Conservation (phyloP, 2,888 invertebrate genomes). For the Tuta absoluta region DNA sequence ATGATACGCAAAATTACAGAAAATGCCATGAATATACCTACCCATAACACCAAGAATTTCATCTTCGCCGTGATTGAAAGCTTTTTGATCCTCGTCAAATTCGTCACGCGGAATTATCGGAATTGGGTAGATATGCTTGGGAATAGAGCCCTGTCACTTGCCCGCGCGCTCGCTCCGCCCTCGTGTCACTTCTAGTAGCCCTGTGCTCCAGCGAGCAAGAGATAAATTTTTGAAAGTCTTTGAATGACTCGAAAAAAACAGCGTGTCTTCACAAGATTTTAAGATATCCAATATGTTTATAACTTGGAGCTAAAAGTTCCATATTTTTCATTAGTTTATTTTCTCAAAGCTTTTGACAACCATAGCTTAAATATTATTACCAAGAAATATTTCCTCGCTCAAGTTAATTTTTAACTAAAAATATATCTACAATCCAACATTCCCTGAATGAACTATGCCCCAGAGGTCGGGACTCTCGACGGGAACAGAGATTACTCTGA, state of each 20-base stretch:
- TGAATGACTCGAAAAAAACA: too few relatives aligned
- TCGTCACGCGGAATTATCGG: conserved; percentile 6
- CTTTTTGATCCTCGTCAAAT: not conserved
- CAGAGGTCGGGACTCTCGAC: not conserved
- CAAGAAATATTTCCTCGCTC: too few relatives aligned
- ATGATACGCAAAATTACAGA: not conserved
- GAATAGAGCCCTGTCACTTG: not conserved
- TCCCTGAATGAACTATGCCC: not conserved
- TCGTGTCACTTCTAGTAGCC: not conserved
- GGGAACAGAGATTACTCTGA: not conserved
- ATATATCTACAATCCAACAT: not conserved
- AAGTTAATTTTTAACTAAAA: not conserved
- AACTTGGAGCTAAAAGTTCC: too few relatives aligned
- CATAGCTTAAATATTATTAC: too few relatives aligned
- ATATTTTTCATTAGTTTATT: too few relatives aligned
- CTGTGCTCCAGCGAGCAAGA: too few relatives aligned
- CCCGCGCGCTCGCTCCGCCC: not conserved
- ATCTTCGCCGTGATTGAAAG: not conserved
- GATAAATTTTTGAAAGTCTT: too few relatives aligned
- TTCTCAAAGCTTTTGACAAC: too few relatives aligned
- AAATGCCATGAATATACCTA: too few relatives aligned
- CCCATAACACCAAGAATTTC: not conserved
- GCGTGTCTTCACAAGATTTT: too few relatives aligned
- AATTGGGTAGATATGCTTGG: not conserved
- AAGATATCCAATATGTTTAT: too few relatives aligned